A percentile compares a stretch with the other conserved stretches of the same genome.
Evolutionary conservation across 2,113 vertebrate genomes (phyloP).

Genomic region (Erythrocebus patas): DNA sequence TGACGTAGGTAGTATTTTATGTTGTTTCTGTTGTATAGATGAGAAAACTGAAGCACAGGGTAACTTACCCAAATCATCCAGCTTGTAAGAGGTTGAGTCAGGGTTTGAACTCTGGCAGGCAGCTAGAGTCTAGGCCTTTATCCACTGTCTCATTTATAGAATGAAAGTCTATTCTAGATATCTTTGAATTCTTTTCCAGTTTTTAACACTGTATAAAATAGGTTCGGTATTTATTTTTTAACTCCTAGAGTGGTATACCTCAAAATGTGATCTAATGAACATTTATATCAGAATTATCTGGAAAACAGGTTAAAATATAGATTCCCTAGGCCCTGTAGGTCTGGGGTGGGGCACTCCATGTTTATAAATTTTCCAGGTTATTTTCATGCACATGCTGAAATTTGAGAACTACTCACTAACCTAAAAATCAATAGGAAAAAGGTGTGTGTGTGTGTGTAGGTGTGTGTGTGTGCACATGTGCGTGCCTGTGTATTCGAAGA

Average conservation of each 20-base stretch:
- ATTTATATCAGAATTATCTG: neutral
- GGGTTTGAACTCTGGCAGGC: neutral
- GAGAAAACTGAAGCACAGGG: neutral
- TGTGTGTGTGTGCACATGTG: neutral
- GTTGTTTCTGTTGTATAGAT: neutral
- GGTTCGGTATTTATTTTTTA: neutral
- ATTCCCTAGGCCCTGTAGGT: neutral
- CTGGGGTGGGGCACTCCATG: accelerated
- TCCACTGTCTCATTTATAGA: neutral
- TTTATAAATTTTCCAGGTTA: neutral
- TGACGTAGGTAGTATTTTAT: neutral
- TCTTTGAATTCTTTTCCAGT: neutral
- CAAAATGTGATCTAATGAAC: neutral
- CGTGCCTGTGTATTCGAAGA: neutral
- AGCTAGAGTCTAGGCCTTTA: neutral
- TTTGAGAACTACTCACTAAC: neutral
- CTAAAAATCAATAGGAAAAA: neutral
- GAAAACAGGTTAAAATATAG: neutral
- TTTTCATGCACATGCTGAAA: neutral
- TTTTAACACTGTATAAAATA: neutral
- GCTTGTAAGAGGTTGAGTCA: neutral
- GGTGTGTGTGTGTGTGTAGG: neutral
- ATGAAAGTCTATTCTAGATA: neutral
- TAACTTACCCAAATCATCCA: neutral
- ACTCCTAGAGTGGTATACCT: neutral